A percentile compares a stretch with the other conserved stretches of the same genome.
phyloP scores from a whole-genome alignment of 2,888 invertebrate genomes.

The Coleophora flavipennella region DNA sequence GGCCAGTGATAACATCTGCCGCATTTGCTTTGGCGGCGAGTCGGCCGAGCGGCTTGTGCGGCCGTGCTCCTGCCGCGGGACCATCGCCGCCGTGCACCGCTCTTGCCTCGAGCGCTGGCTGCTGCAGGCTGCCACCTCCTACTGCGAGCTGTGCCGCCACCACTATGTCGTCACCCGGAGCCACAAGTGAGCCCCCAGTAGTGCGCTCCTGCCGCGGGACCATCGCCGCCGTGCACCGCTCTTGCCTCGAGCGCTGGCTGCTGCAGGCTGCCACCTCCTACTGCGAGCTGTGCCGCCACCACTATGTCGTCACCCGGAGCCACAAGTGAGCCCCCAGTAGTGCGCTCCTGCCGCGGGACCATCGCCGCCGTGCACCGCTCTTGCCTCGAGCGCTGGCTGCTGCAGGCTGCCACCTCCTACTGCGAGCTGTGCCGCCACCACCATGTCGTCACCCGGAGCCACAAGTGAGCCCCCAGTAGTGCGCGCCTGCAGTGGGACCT shows the following conservation, averaged over 20 bases:
- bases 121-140: slow-evolving; percentile 59
- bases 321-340: slow-evolving; percentile 50
- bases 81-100: slow-evolving; percentile 64
- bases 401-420: slow-evolving; percentile 50
- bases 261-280: slow-evolving; percentile 48
- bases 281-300: slow-evolving; percentile 64
- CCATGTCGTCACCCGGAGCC: slow-evolving; percentile 56
- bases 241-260: slow-evolving; percentile 39
- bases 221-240: slow-evolving; percentile 61
- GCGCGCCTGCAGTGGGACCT: slow-evolving; percentile 61
- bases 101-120: slow-evolving; percentile 64
- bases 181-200: slow-evolving; percentile 47
- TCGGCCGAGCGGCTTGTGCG: slow-evolving; percentile 60
- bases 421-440: slow-evolving; percentile 65
- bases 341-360: slow-evolving; percentile 61
- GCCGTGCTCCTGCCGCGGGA: slow-evolving; percentile 62
- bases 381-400: slow-evolving; percentile 37
- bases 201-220: slow-evolving; percentile 62
- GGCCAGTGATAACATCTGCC: slow-evolving; percentile 51
- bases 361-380: slow-evolving; percentile 62
- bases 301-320: slow-evolving; percentile 56
- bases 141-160: slow-evolving; percentile 63
- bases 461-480: slow-evolving; percentile 46
- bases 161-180: slow-evolving; percentile 59
- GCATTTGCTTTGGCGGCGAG: slow-evolving; percentile 65